phyloP scores from a whole-genome alignment of 2,113 vertebrate species.

The Coregonus clupeaformis region DNA sequence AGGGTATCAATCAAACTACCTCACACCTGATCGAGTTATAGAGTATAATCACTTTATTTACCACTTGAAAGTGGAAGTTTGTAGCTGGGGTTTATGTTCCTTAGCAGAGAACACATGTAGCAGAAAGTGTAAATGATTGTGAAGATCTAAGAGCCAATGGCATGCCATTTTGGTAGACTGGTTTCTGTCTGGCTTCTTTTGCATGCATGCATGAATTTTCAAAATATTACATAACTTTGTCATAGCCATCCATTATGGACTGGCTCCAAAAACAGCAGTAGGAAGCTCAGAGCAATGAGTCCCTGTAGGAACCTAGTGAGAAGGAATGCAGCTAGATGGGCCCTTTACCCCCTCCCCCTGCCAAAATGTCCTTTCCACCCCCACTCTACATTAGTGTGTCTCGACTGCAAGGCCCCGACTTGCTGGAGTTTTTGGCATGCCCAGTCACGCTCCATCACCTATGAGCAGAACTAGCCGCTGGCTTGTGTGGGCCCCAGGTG shows the following conservation, averaged over 20 bases:
- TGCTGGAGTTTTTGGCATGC: background rate
- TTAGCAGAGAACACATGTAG: background rate
- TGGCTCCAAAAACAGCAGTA: conserved; percentile 2
- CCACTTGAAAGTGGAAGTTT: background rate
- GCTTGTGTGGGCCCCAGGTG: background rate
- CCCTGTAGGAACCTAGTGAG: conserved; percentile 7
- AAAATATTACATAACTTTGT: too few relatives aligned
- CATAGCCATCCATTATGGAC: background rate
- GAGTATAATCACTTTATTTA: background rate
- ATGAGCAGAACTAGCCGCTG: background rate
- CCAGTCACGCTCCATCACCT: conserved; percentile 14
- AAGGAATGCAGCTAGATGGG: conserved; percentile 6
- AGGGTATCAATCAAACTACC: background rate
- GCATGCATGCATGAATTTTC: too few relatives aligned
- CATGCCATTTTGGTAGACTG: background rate
- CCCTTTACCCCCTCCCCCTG: background rate
- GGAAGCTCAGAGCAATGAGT: background rate
- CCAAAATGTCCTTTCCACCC: too few relatives aligned
- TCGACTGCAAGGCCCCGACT: background rate
- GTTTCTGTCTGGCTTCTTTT: background rate
- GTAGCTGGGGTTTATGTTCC: background rate
- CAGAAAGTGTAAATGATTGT: background rate
- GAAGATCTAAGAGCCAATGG: background rate
- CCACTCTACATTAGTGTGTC: background rate
- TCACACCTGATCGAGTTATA: background rate